Base-by-base conservation (phyloP, 2,113 vertebrate genomes). In the Corythoichthys intestinalis region DNA sequence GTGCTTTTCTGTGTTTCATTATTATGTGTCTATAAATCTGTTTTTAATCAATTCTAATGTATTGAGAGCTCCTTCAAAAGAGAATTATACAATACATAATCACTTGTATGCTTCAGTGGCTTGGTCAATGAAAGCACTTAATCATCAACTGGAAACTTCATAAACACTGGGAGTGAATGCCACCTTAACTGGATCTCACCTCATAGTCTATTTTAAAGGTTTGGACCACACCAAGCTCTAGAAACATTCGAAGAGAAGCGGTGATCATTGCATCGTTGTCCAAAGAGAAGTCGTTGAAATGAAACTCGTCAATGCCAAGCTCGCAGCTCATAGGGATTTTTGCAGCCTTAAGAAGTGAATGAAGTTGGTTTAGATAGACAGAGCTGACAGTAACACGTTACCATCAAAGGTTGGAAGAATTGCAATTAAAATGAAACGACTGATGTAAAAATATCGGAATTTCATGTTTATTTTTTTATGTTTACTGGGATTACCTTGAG, bases 131-230 rank as follows among this genome's bases (percentile, higher is more conserved):
- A 28, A 28, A 28, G 20, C 20, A 28, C 20, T 28, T 28, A 28
- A 28, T 28, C 6, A 12, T 48, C 10, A 10, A 48, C 11, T 13
- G 9, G 11, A 48, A 48, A 48, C 47, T 13, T 48, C 47, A 4
- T 44, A 44, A 44, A 44, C 8, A 12, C 13, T 12, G 11, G 47
- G 47, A 12, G 47, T 2, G 47, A 2, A 1, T 48, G 3, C 15
- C 13, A 56, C n/a, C n/a, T 38, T 14, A 39, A 63, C 49, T 47
- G 8, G 7, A 52, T 44, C 79, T 86, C 67, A 92, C 92, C 83
- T 93, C 91, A 60, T 93, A 93, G 85, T 93, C 92, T 56, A 93
- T 92, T 86, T 93, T 93, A 79, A 93, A 93, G 78, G 91, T 92
- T 71, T 93, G 92, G 50, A 92, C 89, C 0, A 84, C 91, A 17